Base-by-base conservation (phyloP, 2,888 invertebrate genomes). In the Erannis defoliaria region DNA sequence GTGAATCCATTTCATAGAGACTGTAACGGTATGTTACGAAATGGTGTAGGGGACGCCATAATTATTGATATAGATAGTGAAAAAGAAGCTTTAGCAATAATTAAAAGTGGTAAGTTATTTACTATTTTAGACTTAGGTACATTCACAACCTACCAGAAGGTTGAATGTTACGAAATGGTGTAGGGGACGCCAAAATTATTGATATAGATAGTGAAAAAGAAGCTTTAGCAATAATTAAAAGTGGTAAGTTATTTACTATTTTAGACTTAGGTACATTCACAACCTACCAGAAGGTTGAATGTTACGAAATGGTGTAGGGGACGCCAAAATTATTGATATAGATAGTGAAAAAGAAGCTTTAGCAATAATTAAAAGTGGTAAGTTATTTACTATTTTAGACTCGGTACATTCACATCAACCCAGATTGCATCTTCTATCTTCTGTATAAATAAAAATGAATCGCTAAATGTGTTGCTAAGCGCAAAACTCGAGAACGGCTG, bases 11-110 rank as follows among this genome's bases (percentile, higher is more conserved):
- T 86, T 60, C 69, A 76, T 4, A 80, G 75, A 37, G 92, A 92
- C 54, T 29, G 55, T 9, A 78, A 85, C 46, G 89, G 86, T 0
- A 70, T 83, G 0, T 60, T 65, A 0, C 74, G 73, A 23, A 80
- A 82, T 0, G 72, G 78, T 40, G 71, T 68, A 0, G 45, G 56
- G 0, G 71, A 78, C 54, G 64, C 46, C 0, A 68, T 70, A 6
- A 71, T 90, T 18, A 65, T 87, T 45, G 79, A 81, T 21, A 70
- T 76, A 0, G 85, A 84, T n/a, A 87, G 88, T 68, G 61, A 88
- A 0, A 62, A 63, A 1, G 78, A 78, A 51, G 92, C 91, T 0
- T 71, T 63, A 1, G 67, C 77, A 19, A 75, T 72, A 23, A 61
- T 83, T 16, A 78, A 77, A 57, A 81, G 68, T 70, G 87, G 91